Percentiles rank a stretch among this genome's conserved stretches.
Conservation (phyloP, 2,888 invertebrate species). For the Scelioninae gen. 1 region DNA sequence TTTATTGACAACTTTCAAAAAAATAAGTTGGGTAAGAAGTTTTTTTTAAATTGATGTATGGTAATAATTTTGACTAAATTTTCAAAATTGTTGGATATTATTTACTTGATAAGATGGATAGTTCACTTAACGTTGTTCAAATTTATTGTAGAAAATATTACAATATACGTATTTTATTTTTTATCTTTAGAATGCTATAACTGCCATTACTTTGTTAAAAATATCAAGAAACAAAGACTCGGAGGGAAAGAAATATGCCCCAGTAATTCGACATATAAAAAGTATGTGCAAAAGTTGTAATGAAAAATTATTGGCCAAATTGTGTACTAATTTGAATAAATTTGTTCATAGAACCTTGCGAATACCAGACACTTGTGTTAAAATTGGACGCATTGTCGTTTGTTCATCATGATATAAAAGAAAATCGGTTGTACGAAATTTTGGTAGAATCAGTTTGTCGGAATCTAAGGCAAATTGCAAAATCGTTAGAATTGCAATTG, state of each 20-base stretch:
- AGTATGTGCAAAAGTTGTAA: constrained; percentile 84
- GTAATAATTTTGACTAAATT: too few relatives aligned
- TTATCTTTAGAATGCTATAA: constrained; percentile 86
- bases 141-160: too few relatives aligned
- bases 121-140: too few relatives aligned
- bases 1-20: too few relatives aligned
- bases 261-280: constrained; percentile 88
- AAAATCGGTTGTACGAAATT: constrained; percentile 89
- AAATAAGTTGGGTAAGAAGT: too few relatives aligned
- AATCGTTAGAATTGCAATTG: constrained; percentile 87
- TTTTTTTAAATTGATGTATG: too few relatives aligned
- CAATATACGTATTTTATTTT: too few relatives aligned
- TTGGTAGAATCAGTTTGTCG: constrained; percentile 91
- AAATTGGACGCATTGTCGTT: constrained; percentile 90
- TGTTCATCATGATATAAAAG: constrained; percentile 88
- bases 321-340: not conserved
- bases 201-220: constrained; percentile 87
- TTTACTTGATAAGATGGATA: too few relatives aligned
- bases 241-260: constrained; percentile 85
- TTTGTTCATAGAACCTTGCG: constrained; percentile 78
- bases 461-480: constrained; percentile 88
- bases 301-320: not conserved
- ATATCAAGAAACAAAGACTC: constrained; percentile 86
- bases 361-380: constrained; percentile 87
- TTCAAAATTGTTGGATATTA: too few relatives aligned